Percentiles rank a stretch among this genome's conserved stretches.
Evolutionary conservation across 2,113 vertebrate species (phyloP).

Genomic region (Callipepla californica): DNA sequence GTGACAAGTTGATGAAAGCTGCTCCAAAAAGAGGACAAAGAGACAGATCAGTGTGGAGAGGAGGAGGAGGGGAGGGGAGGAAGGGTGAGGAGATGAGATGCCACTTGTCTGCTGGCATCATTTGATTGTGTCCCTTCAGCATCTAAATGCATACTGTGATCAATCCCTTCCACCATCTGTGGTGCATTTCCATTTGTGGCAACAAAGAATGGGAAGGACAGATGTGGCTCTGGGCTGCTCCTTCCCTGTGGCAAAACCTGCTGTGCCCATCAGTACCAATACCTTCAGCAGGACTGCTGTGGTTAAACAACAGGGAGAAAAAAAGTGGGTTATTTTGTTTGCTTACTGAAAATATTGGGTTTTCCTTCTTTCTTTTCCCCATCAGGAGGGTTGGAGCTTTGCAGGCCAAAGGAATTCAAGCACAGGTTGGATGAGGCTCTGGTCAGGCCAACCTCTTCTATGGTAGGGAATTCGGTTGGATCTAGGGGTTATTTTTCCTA

Average conservation of each 20-base stretch:
- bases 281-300: neutral
- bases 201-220: neutral
- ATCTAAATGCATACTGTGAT: neutral
- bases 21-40: neutral
- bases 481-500: fast-evolving
- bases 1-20: slow-evolving; percentile 69
- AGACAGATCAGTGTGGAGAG: neutral
- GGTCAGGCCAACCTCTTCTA: too few relatives aligned
- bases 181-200: neutral
- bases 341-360: neutral
- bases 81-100: neutral
- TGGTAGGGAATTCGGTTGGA: neutral
- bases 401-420: neutral
- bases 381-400: neutral
- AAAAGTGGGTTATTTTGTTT: too few relatives aligned
- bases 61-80: neutral
- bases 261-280: fast-evolving
- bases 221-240: fast-evolving
- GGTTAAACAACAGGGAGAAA: neutral
- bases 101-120: neutral
- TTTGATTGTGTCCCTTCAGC: neutral
- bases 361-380: neutral
- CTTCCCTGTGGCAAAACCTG: neutral
- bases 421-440: too few relatives aligned
- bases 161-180: neutral